Percentiles rank a stretch among this genome's conserved stretches.
Conservation (phyloP, 2,113 vertebrate species). For the Anoplopoma fimbria region DNA sequence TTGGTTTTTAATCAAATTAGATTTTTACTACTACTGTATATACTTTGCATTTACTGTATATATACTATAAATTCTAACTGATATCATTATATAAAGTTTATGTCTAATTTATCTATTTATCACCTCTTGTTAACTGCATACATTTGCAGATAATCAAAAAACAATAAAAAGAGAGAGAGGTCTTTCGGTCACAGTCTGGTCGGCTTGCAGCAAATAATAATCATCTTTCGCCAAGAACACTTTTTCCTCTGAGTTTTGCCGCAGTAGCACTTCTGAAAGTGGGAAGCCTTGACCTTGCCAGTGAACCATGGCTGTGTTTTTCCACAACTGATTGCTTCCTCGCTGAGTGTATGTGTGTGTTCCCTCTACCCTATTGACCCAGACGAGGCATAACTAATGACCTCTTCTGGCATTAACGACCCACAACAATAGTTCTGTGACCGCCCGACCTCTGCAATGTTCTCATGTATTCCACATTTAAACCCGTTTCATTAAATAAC, state of each 20-base stretch:
- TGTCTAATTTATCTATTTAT: background rate
- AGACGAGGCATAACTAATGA: constrained; percentile 41
- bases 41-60: background rate
- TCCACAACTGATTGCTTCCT: constrained; percentile 31
- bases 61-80: background rate
- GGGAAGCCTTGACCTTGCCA: constrained; percentile 41
- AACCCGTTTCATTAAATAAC: background rate
- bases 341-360: background rate
- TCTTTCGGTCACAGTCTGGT: background rate
- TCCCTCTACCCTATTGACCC: constrained; percentile 31
- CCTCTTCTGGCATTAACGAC: constrained; percentile 25
- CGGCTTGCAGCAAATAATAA: background rate
- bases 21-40: background rate
- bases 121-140: background rate
- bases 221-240: background rate
- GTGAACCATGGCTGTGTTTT: constrained; percentile 40
- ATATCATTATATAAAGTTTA: background rate
- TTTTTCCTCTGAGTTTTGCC: constrained; percentile 25
- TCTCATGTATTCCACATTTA: constrained; percentile 14
- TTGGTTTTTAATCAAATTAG: background rate
- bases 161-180: background rate
- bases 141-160: constrained; percentile 7
- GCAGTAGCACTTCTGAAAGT: constrained; percentile 11
- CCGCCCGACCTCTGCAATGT: background rate
- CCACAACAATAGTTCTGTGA: constrained; percentile 18